These are phyloP conservation scores for Enteromius paludinosus DNA, from an alignment of 2,797 vertebrate genomes.

Conservation along the genomic window DNA sequence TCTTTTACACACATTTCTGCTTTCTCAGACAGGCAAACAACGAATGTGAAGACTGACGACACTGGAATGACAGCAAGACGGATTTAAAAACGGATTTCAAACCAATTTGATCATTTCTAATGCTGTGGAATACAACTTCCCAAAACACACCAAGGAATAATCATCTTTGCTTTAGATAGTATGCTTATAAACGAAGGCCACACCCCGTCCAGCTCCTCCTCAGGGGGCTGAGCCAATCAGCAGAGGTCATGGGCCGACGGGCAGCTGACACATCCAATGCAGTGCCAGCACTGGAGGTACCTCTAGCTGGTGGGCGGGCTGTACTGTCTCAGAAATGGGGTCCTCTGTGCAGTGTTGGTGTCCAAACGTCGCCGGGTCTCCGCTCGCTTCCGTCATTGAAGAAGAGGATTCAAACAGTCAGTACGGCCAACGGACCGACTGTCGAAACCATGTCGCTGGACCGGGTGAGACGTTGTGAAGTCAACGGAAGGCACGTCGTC, in stretches of 20 bases:
- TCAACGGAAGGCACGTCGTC: constrained; percentile 62
- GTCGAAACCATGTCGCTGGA: constrained; percentile 65
- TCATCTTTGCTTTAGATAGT: constrained; percentile 26
- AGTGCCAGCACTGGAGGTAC: constrained; percentile 80
- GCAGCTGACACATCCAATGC: constrained; percentile 81
- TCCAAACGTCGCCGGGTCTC: constrained; percentile 95
- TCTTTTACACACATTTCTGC: constrained; percentile 15
- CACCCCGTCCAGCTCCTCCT: constrained; percentile 72
- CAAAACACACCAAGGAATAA: constrained; percentile 31
- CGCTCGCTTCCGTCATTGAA: constrained; percentile 88
- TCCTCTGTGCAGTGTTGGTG: constrained; percentile 86
- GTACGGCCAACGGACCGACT: constrained; percentile 56
- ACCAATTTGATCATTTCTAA: constrained; percentile 35
- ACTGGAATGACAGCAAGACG: constrained; percentile 24
- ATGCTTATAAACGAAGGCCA: constrained; percentile 56
- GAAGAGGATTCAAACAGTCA: constrained; percentile 75
- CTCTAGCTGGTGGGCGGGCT: constrained; percentile 73
- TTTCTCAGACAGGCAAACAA: constrained; percentile 49
- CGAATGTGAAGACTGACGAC: constrained; percentile 14
- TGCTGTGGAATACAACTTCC: constrained; percentile 18
- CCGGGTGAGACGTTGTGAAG: constrained; percentile 65
- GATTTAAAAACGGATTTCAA: constrained; percentile 10
- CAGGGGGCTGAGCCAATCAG: constrained; percentile 78
- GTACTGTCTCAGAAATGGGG: constrained; percentile 74
- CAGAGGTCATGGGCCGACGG: constrained; percentile 79